A percentile compares a stretch with the other conserved stretches of the same genome.
Evolutionary conservation across 2,797 vertebrate species (phyloP).

Genomic region (Pipistrellus kuhlii): DNA sequence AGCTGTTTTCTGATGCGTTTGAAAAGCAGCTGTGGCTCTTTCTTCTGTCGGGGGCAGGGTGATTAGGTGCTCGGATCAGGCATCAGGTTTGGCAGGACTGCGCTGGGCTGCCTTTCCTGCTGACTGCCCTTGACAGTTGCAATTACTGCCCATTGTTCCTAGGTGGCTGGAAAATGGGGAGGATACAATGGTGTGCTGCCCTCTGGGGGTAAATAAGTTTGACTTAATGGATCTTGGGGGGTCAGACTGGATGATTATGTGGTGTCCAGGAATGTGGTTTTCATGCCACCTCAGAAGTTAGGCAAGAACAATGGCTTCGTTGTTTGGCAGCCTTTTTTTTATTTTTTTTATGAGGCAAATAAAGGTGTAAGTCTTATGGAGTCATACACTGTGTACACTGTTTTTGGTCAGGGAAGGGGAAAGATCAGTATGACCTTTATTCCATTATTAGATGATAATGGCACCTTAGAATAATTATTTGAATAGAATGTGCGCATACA

Average conservation of each 20-base stretch:
- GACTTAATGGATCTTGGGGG: constrained; percentile 91
- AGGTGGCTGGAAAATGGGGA: constrained; percentile 86
- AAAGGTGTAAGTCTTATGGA: constrained; percentile 69
- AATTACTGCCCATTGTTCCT: constrained; percentile 96
- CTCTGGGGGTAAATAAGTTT: constrained; percentile 92
- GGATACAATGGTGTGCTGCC: constrained; percentile 84
- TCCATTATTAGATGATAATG: neutral
- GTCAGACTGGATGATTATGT: constrained; percentile 90
- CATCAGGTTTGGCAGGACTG: constrained; percentile 91
- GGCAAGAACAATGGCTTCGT: constrained; percentile 89
- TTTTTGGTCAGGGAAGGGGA: neutral
- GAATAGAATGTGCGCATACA: constrained; percentile 49
- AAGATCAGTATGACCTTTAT: neutral
- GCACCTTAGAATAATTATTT: constrained; percentile 70
- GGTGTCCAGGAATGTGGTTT: constrained; percentile 91
- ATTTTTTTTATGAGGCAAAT: constrained; percentile 20
- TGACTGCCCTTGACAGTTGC: constrained; percentile 92
- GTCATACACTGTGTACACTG: accelerated
- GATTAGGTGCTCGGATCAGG: constrained; percentile 81
- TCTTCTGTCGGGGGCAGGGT: constrained; percentile 79
- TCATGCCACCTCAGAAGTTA: constrained; percentile 89
- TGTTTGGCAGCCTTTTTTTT: constrained; percentile 73
- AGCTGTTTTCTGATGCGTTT: constrained; percentile 86
- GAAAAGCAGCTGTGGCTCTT: constrained; percentile 77
- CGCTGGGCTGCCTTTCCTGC: constrained; percentile 92